Evolutionary conservation across 1,140 invertebrate genomes (phyloP).

Genomic region (Akabosia matsudoensis): DNA sequence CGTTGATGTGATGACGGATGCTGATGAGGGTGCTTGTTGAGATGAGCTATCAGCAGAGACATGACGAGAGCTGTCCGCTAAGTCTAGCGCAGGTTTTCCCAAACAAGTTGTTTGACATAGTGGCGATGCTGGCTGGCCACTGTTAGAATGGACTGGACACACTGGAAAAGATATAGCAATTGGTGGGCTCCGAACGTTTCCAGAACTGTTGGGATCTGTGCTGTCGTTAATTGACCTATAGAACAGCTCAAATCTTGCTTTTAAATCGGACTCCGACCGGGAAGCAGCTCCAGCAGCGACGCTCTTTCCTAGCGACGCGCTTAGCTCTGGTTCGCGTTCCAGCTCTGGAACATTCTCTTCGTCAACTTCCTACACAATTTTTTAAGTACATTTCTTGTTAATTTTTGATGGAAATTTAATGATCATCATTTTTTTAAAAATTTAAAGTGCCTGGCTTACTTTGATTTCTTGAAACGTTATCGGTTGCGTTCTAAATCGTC

Average conservation of each 20-base stretch:
- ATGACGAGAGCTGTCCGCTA: neutral
- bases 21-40: neutral
- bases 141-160: neutral
- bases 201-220: neutral
- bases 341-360: slow-evolving; percentile 56
- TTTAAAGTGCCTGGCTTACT: too few species aligned
- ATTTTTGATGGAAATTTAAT: neutral
- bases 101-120: slow-evolving; percentile 3
- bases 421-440: neutral
- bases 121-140: neutral
- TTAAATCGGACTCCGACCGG: slow-evolving; percentile 49
- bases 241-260: slow-evolving; percentile 49
- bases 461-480: slow-evolving; percentile 74
- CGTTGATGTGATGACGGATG: neutral
- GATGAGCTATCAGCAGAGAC: neutral
- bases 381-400: neutral
- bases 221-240: slow-evolving; percentile 43
- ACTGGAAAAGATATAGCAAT: slow-evolving; percentile 10
- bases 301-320: slow-evolving; percentile 50
- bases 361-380: slow-evolving; percentile 59
- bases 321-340: slow-evolving; percentile 22
- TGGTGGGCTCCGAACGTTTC: neutral
- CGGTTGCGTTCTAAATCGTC: slow-evolving; percentile 65
- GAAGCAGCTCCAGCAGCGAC: slow-evolving; percentile 47
- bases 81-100: neutral